phyloP scores from a whole-genome alignment of 1,140 invertebrate genomes.

The Conus betulinus region DNA sequence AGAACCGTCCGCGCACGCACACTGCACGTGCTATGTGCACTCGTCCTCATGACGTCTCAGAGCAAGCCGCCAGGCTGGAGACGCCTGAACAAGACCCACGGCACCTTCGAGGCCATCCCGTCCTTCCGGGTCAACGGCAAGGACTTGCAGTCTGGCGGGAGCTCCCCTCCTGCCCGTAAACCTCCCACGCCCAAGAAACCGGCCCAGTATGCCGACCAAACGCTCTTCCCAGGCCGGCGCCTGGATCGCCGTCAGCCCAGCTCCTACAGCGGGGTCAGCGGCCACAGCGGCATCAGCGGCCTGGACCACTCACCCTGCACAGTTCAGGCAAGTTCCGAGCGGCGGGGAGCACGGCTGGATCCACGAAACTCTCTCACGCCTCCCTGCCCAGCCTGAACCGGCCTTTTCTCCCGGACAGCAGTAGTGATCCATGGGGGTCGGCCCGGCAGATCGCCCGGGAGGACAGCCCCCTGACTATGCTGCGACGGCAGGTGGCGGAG shows the following conservation, averaged over 20 bases:
- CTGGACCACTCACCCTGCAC: neutral
- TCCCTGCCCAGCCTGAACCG: neutral
- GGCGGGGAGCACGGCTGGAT: neutral
- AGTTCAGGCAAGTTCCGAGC: neutral
- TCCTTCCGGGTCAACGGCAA: neutral
- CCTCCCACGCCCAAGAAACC: neutral
- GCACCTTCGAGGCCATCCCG: neutral
- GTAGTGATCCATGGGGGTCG: neutral
- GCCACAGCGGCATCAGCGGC: conserved; percentile 1
- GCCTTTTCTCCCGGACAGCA: neutral
- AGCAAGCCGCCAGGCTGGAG: neutral
- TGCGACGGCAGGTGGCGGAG: neutral
- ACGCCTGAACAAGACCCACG: neutral
- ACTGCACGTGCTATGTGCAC: neutral
- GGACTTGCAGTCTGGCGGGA: neutral
- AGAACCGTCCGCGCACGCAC: too few relatives aligned
- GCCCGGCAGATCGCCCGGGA: neutral
- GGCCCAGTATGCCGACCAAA: neutral
- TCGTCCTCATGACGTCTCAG: neutral
- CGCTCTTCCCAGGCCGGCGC: conserved; percentile 23
- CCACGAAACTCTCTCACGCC: neutral
- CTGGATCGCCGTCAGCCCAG: conserved; percentile 13
- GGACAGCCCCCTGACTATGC: conserved; percentile 12
- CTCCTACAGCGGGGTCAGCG: conserved; percentile 22
- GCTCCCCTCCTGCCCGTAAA: neutral